Evolutionary conservation across 2,113 vertebrate genomes (phyloP), one percentile per base, ranked within the genome.

Genomic region (Mirounga angustirostris): DNA sequence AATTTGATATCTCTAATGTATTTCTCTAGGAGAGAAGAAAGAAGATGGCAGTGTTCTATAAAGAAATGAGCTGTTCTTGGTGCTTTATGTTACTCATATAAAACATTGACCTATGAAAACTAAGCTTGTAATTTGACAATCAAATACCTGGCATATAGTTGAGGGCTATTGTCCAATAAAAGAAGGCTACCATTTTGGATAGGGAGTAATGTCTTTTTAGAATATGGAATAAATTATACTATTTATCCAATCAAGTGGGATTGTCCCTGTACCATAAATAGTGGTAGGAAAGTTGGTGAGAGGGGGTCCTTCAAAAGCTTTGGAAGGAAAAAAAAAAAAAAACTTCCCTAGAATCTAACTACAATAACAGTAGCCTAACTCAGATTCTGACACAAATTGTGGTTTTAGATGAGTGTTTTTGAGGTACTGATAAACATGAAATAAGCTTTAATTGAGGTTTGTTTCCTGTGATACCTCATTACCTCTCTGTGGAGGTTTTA

Each of bases 211-310:
- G 11, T 69, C 50, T 33, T 87, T 93, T 95, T 63, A 76, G 54
- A 93, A 93, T 82, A n/a, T 56, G 43, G 26, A 92, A 88, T 90
- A 90, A 95, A 92, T 50, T 50, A 59, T 59, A 61, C 28, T 73
- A n/a, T 43, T 95, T n/a, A 80, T 92, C 40, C n/a, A 78, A 58
- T 76, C 58, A 67, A 46, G 26, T 61, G 14, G 9, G 3, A 7
- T 71, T 95, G 26, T 79, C 74, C 24, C 22, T 54, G 3, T n/a
- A 63, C 26, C 30, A 50, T 54, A 89, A 91, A 65, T 89, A 85
- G 86, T 30, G 46, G 10, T 33, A 1, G 22, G 36, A 96, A 94
- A 67, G 46, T 73, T 94, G 8, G 13, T 30, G 18, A 95, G 10
- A 95, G 46, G 28, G 0, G 0, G 4, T 74, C 19, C 30, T 83